phyloP scores from a whole-genome alignment of 2,113 vertebrate genomes.

The Talpa occidentalis region DNA sequence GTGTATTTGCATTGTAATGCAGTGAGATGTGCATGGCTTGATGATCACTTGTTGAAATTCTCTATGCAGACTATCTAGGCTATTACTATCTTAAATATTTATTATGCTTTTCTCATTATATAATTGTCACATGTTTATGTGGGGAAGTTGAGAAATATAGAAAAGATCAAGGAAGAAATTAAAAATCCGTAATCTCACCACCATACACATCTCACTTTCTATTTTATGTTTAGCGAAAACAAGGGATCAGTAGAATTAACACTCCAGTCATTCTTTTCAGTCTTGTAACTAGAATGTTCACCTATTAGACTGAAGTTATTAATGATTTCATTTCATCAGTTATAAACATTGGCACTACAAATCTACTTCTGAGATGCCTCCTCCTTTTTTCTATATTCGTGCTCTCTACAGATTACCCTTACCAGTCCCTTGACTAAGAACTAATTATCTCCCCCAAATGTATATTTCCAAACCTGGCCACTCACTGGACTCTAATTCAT shows the following conservation, averaged over 20 bases:
- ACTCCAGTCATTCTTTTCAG: background rate
- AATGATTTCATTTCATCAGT: background rate
- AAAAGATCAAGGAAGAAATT: background rate
- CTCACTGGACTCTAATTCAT: background rate
- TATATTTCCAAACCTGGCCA: background rate
- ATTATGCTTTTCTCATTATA: constrained; percentile 11
- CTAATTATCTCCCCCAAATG: background rate
- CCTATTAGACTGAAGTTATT: background rate
- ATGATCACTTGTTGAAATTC: background rate
- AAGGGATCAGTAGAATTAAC: background rate
- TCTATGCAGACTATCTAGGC: background rate
- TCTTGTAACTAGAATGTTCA: background rate
- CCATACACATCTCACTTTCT: background rate
- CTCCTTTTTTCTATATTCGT: background rate
- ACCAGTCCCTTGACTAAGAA: background rate
- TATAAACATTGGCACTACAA: background rate
- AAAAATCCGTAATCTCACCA: background rate
- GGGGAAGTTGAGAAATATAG: constrained; percentile 29
- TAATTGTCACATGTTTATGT: background rate
- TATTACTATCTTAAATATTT: background rate
- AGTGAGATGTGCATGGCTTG: background rate
- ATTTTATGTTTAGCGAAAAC: background rate
- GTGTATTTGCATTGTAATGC: background rate
- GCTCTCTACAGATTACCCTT: background rate
- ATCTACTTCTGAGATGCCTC: background rate